Base-by-base conservation (phyloP, 1,140 invertebrate species). In the Anoplophora glabripennis region DNA sequence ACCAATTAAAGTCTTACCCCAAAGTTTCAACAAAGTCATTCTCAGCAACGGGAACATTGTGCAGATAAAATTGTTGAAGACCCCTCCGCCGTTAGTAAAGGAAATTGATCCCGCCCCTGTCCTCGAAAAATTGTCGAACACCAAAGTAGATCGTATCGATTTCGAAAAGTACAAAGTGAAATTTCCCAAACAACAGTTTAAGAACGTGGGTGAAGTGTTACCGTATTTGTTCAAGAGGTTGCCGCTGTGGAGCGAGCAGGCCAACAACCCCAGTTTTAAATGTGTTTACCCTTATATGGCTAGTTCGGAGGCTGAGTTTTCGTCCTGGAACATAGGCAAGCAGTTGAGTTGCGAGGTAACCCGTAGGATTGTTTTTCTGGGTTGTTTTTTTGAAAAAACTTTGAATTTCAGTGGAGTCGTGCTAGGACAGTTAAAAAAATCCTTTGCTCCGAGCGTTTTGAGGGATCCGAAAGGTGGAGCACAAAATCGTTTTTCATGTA, bases 401-500 rank as follows among this genome's bases (percentile, higher is more conserved):
- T 11, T 14, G 33, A 35, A 45, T 71, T 72, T 53, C 48, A 73
- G 71, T 74, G 71, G 71, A 67, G 49, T 61, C 61, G 67, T 47
- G 71, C 72, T 14, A 70, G 66, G 58, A 46, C 48, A 28, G 61
- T 72, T n/a, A 67, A 65, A 45, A 62, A 61, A 48, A 57, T 72
- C 40, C 58, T 72, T 34, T 34, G 38, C 8, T 14, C 11, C 8
- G 46, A 68, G 41, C 14, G 44, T 8, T 64, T 55, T 34, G 47
- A 36, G 3, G 21, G 5, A 3, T 28, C 5, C 49, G 45, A 70
- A 59, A 59, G 62, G 8, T 72, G 69, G 70, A 66, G 46, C n/a
- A 67, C 66, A 0, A 71, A 71, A 63, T 41, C 66, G 4, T 59
- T 71, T 53, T 61, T 73, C 42, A 66, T 71, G 65, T 73, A 70